A percentile compares a stretch with the other conserved stretches of the same genome.
Evolutionary conservation across 2,113 vertebrate species (phyloP).

Genomic region (Heterotis niloticus): DNA sequence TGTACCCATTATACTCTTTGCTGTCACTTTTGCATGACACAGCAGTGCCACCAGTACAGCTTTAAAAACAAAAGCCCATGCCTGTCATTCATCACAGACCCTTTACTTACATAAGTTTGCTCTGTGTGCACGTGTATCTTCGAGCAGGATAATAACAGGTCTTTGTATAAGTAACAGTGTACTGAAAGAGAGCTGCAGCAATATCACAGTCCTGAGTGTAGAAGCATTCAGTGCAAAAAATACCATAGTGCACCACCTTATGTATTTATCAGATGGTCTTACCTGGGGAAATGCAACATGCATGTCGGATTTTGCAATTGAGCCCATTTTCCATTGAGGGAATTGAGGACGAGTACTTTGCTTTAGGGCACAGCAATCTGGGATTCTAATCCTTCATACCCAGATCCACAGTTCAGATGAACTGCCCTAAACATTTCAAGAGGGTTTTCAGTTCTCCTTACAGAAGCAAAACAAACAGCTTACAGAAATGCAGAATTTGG

Average conservation of each 20-base stretch:
- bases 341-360: neutral
- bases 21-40: too few species aligned
- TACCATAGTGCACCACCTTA: neutral
- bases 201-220: neutral
- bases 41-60: too few species aligned
- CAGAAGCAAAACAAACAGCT: too few species aligned
- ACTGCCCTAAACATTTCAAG: too few species aligned
- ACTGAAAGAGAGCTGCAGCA: neutral
- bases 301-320: neutral
- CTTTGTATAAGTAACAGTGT: neutral
- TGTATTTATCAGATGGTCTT: neutral
- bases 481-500: too few species aligned
- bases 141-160: neutral
- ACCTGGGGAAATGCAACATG: neutral
- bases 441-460: too few species aligned
- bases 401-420: too few species aligned
- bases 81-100: too few species aligned
- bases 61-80: too few species aligned
- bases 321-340: neutral
- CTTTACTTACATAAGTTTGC: neutral
- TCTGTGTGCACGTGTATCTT: neutral
- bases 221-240: neutral
- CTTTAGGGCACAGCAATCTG: neutral
- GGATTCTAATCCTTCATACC: neutral
- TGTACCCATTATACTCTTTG: too few species aligned